Conservation (phyloP, 2,797 vertebrate species). For the Pseudochirops corinnae region DNA sequence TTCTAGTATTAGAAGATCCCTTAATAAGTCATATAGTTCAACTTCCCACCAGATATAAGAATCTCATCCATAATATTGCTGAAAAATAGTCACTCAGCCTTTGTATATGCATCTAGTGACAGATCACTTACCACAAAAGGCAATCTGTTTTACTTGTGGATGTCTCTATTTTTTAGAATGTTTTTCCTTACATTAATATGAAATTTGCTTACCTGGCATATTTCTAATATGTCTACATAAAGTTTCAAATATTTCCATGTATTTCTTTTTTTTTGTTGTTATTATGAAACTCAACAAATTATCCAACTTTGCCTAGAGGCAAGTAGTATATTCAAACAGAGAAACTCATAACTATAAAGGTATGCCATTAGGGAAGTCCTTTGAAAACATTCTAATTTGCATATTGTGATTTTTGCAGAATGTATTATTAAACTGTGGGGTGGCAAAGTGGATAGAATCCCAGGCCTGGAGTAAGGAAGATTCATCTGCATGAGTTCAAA, state of each 20-base stretch:
- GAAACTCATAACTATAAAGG: not conserved
- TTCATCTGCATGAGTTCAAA: not conserved
- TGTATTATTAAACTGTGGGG: not conserved
- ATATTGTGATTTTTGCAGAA: not conserved
- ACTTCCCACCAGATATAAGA: not conserved
- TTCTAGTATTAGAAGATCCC: not conserved
- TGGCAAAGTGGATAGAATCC: not conserved
- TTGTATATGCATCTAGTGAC: not conserved
- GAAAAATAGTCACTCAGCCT: not conserved
- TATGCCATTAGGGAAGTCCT: not conserved
- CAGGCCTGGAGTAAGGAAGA: not conserved
- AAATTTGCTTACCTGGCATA: not conserved
- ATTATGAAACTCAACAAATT: not conserved
- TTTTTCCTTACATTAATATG: not conserved
- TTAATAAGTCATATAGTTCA: not conserved
- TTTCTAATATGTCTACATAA: not conserved
- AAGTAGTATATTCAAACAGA: not conserved
- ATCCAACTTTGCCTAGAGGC: not conserved
- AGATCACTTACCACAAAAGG: not conserved
- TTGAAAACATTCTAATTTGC: not conserved
- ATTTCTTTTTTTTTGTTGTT: not conserved
- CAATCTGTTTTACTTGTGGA: not conserved
- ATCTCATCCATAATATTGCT: not conserved
- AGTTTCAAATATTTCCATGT: not conserved
- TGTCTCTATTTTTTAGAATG: not conserved